Base-by-base conservation (phyloP, 2,888 invertebrate species). In the Eulithis prunata region DNA sequence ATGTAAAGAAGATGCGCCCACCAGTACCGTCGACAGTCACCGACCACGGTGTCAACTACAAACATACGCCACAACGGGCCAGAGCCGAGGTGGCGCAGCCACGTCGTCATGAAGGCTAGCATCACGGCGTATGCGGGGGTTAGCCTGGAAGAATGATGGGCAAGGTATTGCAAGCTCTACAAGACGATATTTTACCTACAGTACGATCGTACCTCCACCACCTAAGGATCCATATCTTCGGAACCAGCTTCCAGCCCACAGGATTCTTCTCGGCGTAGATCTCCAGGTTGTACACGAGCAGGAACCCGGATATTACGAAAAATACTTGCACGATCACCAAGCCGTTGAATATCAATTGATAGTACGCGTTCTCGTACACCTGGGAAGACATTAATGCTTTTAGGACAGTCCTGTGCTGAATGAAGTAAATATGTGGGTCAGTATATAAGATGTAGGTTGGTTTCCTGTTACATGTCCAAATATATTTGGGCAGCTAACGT, bases 31-130 rank as follows among this genome's bases (percentile, higher is more conserved):
- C 79, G 72, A 60, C 84, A 84, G 64, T 75, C 76, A 0, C 11
- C 60, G 38, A 85, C 78, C 64, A 88, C 71, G 28, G 56, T 52
- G 60, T 67, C 64, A 10, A 66, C 55, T 3, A 76, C 73, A 57
- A 68, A 69, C 45, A 71, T 36, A 32, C 69, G 68, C 76, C 75
- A 76, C 13, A 76, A 72, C 11, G 76, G 76, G 1, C 76, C 76
- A 4, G 69, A 73, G 28, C 87, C 86, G 6, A 87, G 64, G 41
- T 85, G 81, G 2, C 83, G 79, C 10, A 90, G 72, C 71, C 89
- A 78, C 0, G 91, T 87, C 13, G 79, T 66, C 32, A 78, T 75
- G 54, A 83, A 73, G 0, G 76, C 75, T 1, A 85, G 68, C 3
- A 83, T 71, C 1, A 80, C 49, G 0, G 76, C 81, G 62, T 80